These are phyloP conservation scores for Acleris sparsana DNA, from an alignment of 2,888 invertebrate genomes.

Conservation along the genomic window DNA sequence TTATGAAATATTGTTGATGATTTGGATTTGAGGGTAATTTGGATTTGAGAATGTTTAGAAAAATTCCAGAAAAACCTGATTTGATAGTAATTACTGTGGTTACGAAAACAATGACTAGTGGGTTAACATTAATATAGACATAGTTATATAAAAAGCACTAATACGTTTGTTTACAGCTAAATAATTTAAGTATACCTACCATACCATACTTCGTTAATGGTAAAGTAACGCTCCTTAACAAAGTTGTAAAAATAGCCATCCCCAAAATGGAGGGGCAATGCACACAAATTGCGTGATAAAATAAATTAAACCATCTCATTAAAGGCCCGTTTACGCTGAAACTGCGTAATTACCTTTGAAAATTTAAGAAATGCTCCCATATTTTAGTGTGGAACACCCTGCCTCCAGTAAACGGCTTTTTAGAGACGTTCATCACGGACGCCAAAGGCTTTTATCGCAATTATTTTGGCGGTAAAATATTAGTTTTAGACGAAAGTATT, in stretches of 20 bases:
- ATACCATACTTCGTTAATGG: slow-evolving; percentile 9
- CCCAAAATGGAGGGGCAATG: slow-evolving; percentile 41
- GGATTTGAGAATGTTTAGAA: too few species aligned
- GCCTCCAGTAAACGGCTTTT: slow-evolving; percentile 23
- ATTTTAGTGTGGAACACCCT: slow-evolving; percentile 28
- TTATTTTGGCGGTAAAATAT: slow-evolving; percentile 9
- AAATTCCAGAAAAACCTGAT: too few species aligned
- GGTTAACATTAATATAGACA: too few species aligned
- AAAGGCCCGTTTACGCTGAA: slow-evolving; percentile 48
- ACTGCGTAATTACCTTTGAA: slow-evolving; percentile 57
- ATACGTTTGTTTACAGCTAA: slow-evolving; percentile 2
- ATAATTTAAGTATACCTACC: neutral
- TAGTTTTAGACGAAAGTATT: slow-evolving; percentile 1
- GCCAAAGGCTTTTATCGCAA: slow-evolving; percentile 23
- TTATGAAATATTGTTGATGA: too few species aligned
- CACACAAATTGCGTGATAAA: slow-evolving; percentile 55
- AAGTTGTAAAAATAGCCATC: slow-evolving; percentile 23
- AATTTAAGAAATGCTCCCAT: slow-evolving; percentile 53
- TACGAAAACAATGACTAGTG: too few species aligned
- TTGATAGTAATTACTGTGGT: too few species aligned
- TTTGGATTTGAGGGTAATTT: too few species aligned
- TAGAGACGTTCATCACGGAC: slow-evolving; percentile 31
- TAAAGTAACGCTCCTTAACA: slow-evolving; percentile 17
- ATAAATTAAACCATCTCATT: slow-evolving; percentile 60
- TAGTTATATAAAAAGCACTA: slow-evolving; percentile 1